Base-by-base conservation (phyloP, 2,113 vertebrate species). In the Paracanthobrama guichenoti region DNA sequence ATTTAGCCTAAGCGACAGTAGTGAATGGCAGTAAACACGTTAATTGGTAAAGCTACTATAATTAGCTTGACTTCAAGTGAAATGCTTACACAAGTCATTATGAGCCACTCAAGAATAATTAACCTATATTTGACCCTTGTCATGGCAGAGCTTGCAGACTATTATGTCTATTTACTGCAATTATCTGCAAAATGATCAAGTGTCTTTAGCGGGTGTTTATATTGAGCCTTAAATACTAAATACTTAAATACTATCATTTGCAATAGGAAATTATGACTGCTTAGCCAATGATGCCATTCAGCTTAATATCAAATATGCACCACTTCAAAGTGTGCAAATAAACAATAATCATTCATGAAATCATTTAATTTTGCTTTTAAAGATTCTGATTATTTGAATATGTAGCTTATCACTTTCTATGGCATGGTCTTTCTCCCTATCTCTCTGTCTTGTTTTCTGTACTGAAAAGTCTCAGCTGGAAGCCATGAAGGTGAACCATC, bases 401-500 rank as follows among this genome's bases (percentile, higher is more conserved):
- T 42, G 64, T 55, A 55, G 39, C 22, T 22, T 66, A 20, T 79
- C 59, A 26, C 39, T 62, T 75, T 53, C 11, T 53, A 24, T n/a
- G 20, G 18, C 59, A 57, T 26, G 12, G 2, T 13, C 16, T 2
- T 35, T 60, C 13, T 46, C 53, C 73, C 31, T 62, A 6, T 76
- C 16, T 82, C 3, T 42, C 72, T 44, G 72, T 81, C 39, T 46
- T 69, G 24, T 3, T 48, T 75, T 75, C 16, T 75, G 24, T 22
- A 31, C 10, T 31, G 8, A 82, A 39, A 18, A 95, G 96, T 94
- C 93, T 59, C 94, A 94, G 67, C 92, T 98, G 82, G 94, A 96
- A 26, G 92, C 92, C 26, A 92, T 96, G 92, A 93, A 93, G 77
- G 66, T 94, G 83, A 89, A 93, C 88, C 90, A 85, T 44, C 86